phyloP scores from a whole-genome alignment of 2,888 invertebrate genomes.

The Rotaria magnacalcarata region DNA sequence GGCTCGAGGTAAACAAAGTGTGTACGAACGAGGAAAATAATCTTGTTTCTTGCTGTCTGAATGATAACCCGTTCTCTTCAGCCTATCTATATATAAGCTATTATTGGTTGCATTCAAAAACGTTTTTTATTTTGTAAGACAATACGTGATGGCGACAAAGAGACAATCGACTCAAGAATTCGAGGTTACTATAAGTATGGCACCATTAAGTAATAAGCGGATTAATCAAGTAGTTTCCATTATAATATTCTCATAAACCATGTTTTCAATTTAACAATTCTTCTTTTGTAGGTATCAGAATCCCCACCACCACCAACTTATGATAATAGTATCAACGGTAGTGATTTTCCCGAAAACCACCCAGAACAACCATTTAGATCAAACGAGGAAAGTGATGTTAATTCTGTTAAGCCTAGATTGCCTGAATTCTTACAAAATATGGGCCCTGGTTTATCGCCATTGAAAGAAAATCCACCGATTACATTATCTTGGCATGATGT shows the following conservation, averaged over 20 bases:
- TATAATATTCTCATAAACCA: background rate
- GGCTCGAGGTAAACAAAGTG: background rate
- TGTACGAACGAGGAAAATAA: background rate
- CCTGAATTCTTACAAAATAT: slow-evolving; percentile 28
- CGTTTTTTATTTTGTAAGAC: background rate
- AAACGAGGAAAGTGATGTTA: background rate
- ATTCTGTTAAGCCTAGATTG: background rate
- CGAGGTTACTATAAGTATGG: background rate
- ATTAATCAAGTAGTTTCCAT: background rate
- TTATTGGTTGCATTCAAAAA: background rate
- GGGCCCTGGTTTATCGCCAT: slow-evolving; percentile 5
- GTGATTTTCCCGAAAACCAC: background rate
- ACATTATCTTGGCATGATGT: background rate
- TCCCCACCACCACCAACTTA: background rate
- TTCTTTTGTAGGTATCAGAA: background rate
- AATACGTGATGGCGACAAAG: background rate
- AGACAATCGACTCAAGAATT: background rate
- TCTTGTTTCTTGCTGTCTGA: background rate
- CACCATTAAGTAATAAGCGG: no score
- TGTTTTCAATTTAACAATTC: background rate
- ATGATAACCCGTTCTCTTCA: background rate
- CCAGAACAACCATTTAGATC: background rate
- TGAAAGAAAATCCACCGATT: slow-evolving; percentile 14
- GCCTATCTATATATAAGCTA: background rate
- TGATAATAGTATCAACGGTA: background rate